Percentiles rank a stretch among this genome's conserved stretches.
Evolutionary conservation across 2,797 vertebrate species (phyloP).

Genomic region (Ammospiza maritima): DNA sequence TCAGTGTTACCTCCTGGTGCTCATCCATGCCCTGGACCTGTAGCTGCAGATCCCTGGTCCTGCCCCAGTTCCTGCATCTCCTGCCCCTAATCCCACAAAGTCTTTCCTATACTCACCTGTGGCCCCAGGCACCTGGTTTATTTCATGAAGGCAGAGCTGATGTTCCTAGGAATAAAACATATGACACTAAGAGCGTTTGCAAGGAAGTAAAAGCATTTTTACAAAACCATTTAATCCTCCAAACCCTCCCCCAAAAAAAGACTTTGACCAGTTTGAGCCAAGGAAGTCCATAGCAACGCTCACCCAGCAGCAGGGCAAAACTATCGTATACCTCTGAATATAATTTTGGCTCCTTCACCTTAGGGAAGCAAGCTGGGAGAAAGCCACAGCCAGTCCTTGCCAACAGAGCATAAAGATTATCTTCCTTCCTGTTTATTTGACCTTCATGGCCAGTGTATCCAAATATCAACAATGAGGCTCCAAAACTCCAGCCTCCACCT

Average conservation of each 20-base stretch:
- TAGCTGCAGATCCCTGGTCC: background rate
- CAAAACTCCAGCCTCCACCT: background rate
- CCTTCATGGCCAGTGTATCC: background rate
- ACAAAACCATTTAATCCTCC: background rate
- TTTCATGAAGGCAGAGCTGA: background rate
- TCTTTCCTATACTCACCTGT: background rate
- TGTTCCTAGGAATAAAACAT: background rate
- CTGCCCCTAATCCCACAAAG: background rate
- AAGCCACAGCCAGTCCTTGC: background rate
- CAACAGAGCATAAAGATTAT: background rate
- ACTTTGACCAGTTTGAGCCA: background rate
- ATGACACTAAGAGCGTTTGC: background rate
- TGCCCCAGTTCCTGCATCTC: background rate
- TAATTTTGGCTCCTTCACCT: background rate
- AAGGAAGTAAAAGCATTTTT: background rate
- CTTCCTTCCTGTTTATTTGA: background rate
- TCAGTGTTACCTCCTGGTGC: rapidly evolving
- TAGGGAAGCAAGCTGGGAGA: background rate
- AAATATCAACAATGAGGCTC: background rate
- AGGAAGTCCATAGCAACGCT: rapidly evolving
- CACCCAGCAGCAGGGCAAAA: background rate
- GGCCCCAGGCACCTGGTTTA: background rate
- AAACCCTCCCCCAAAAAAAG: rapidly evolving
- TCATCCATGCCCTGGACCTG: background rate
- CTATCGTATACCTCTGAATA: background rate